Base-by-base conservation (phyloP, 2,113 vertebrate species). In the Tamias sibiricus region DNA sequence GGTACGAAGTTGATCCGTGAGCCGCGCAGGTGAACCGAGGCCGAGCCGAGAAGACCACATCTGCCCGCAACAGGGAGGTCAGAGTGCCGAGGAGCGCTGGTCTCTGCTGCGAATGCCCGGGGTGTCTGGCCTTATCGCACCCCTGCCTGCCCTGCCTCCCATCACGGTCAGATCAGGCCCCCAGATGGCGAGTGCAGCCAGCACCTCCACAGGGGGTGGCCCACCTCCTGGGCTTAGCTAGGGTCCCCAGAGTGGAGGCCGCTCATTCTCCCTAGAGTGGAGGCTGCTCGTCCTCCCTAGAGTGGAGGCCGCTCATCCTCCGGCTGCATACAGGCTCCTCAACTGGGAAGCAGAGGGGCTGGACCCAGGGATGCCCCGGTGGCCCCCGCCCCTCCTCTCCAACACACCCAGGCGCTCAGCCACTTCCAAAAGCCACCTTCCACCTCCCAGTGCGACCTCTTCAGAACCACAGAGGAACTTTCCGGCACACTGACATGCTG, bases 41-140 rank as follows among this genome's bases (percentile, higher is more conserved):
- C 64, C 30, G 69, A 3, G 19, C 0, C 28, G 30, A 20, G 7
- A 86, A 91, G 42, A 35, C 13, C 22, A 47, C 17, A 40, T 80
- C 40, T 40, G 6, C 32, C 59, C 28, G 84, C 24, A 30, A 14
- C 5, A 42, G 62, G 11, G 35, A 93, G 47, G 28, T 20, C 20
- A 28, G 57, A 28, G 76, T 59, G n/a, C 37, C 57, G 52, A 69
- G 54, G 26, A 11, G 69, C 32, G 42, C 13, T 0, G 44, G 44
- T 8, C 49, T 42, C 79, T 69, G 44, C 80, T 87, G 71, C 35
- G 83, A 86, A 94, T 17, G 22, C n/a, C 66, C 37, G 28, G 26
- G 71, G 42, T 4, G 10, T 0, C 3, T 0, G 22, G 57, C 28
- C n/a, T 24, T 47, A 3, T 9, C 30, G 24, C 26, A 22, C 26